Evolutionary conservation across 1,140 invertebrate species (phyloP).

Genomic region (Bombus ignitus): DNA sequence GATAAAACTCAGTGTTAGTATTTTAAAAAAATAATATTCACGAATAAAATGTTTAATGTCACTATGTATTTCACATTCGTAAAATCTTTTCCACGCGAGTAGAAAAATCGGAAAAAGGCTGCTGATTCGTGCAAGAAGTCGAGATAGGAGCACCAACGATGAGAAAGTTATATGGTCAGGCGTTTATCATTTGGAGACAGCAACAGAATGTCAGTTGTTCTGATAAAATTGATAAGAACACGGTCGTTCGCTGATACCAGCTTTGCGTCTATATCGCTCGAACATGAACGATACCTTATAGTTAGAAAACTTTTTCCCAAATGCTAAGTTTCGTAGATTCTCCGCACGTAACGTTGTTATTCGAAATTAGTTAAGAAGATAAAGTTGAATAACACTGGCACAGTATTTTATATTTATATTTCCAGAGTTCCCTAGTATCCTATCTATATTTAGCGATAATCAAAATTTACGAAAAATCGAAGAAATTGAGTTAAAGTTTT

Average conservation of each 20-base stretch:
- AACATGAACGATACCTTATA: background rate
- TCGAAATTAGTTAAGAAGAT: background rate
- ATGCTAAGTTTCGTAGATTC: background rate
- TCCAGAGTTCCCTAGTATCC: background rate
- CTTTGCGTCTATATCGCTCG: background rate
- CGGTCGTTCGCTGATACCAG: conserved; percentile 13
- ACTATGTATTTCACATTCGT: background rate
- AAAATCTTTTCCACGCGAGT: background rate
- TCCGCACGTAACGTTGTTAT: background rate
- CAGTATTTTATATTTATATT: background rate
- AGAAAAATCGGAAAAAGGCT: background rate
- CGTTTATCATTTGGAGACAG: conserved; percentile 35
- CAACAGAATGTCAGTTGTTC: conserved; percentile 18
- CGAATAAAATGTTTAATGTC: background rate
- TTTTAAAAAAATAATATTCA: background rate
- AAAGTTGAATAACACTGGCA: background rate
- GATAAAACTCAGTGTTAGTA: background rate
- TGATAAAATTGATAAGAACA: conserved; percentile 40
- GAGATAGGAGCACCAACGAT: background rate
- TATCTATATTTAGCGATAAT: background rate
- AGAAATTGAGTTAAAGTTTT: background rate
- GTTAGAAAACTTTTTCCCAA: background rate
- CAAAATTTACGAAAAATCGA: background rate
- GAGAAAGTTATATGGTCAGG: background rate
- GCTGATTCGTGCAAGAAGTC: background rate